These are phyloP conservation scores for Callosobruchus maculatus DNA, from an alignment of 2,888 invertebrate genomes.

Conservation along the genomic window DNA sequence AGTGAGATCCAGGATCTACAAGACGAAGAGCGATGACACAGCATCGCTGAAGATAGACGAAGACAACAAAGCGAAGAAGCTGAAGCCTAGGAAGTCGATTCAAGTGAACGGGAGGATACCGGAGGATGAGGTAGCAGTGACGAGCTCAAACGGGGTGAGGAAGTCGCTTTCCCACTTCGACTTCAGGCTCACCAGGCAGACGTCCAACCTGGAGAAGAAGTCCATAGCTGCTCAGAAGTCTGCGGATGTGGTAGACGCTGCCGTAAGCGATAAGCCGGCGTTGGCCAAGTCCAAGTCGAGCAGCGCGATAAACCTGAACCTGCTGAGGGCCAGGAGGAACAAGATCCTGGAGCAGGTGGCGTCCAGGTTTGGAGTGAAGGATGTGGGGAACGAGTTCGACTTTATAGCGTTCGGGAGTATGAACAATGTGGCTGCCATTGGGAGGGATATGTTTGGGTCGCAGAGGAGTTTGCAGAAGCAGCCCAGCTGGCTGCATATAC, in stretches of 20 bases:
- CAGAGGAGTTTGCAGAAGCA: conserved; percentile 23
- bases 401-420: conserved; percentile 44
- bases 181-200: conserved; percentile 44
- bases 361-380: conserved; percentile 30
- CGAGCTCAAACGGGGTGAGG: conserved; percentile 24
- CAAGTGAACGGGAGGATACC: conserved; percentile 26
- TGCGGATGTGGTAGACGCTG: conserved; percentile 30
- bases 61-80: conserved; percentile 33
- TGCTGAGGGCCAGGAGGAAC: conserved; percentile 41
- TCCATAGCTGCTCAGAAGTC: conserved; percentile 24
- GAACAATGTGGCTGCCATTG: conserved; percentile 16
- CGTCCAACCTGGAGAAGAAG: conserved; percentile 47
- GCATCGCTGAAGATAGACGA: conserved; percentile 34
- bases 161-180: conserved; percentile 38
- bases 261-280: conserved; percentile 33
- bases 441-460: background rate
- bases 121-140: conserved; percentile 30
- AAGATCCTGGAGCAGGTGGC: conserved; percentile 41
- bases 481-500: conserved; percentile 30
- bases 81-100: conserved; percentile 24
- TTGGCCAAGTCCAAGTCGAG: conserved; percentile 48
- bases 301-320: conserved; percentile 47
- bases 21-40: conserved; percentile 34
- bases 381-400: conserved; percentile 45
- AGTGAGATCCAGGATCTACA: conserved; percentile 47